A percentile compares a stretch with the other conserved stretches of the same genome.
Conservation (phyloP, 2,888 invertebrate species). For the Pheosia tremula region DNA sequence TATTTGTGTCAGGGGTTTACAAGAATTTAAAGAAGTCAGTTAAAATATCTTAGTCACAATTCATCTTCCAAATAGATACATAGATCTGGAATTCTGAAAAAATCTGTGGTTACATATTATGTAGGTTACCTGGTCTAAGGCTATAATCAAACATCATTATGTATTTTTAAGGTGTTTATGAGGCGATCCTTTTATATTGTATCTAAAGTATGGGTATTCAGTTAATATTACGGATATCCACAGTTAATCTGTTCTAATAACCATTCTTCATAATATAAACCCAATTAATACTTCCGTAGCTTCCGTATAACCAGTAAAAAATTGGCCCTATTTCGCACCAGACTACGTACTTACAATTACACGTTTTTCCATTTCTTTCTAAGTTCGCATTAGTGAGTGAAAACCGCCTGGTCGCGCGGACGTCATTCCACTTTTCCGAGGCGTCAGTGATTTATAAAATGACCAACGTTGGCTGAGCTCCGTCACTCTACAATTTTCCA, state of each 20-base stretch:
- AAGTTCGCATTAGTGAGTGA: slow-evolving; percentile 77
- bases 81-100: too few relatives aligned
- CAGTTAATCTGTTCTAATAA: background rate
- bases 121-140: too few relatives aligned
- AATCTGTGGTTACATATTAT: too few relatives aligned
- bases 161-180: too few relatives aligned
- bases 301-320: slow-evolving; percentile 14
- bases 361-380: slow-evolving; percentile 73
- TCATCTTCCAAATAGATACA: too few relatives aligned
- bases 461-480: slow-evolving; percentile 58
- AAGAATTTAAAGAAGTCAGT: too few relatives aligned
- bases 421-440: slow-evolving; percentile 83
- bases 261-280: background rate
- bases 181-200: too few relatives aligned
- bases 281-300: slow-evolving; percentile 12
- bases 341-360: slow-evolving; percentile 59
- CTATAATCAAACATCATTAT: too few relatives aligned
- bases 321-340: slow-evolving; percentile 46
- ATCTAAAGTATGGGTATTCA: too few relatives aligned
- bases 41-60: too few relatives aligned
- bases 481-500: slow-evolving; percentile 40
- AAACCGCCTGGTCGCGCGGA: slow-evolving; percentile 75
- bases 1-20: background rate
- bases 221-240: too few relatives aligned
- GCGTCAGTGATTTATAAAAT: slow-evolving; percentile 70